Evolutionary conservation across 2,113 vertebrate genomes (phyloP).

Genomic region (Rutilus rutilus): DNA sequence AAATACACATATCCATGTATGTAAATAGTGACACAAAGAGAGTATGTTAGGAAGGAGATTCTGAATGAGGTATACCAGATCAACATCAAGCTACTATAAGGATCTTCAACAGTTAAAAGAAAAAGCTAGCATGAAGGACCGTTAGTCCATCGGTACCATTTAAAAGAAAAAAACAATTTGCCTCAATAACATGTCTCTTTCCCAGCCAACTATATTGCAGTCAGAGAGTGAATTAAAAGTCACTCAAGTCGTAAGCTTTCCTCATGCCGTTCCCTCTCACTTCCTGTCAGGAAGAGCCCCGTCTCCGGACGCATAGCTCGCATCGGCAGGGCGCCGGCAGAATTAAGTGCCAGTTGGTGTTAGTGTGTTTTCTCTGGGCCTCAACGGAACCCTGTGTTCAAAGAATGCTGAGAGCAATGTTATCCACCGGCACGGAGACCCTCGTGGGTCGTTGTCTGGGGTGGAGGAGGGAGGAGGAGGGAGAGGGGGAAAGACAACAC

Average conservation of each 20-base stretch:
- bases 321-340: slow-evolving; percentile 85
- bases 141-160: neutral
- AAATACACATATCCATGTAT: slow-evolving; percentile 8
- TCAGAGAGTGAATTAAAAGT: slow-evolving; percentile 85
- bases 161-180: neutral
- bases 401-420: slow-evolving; percentile 84
- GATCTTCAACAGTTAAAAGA: neutral
- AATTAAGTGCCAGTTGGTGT: slow-evolving; percentile 98
- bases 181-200: neutral
- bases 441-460: slow-evolving; percentile 65
- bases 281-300: slow-evolving; percentile 94
- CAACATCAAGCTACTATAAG: neutral
- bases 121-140: neutral
- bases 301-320: slow-evolving; percentile 83
- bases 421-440: slow-evolving; percentile 77
- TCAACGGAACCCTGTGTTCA: slow-evolving; percentile 88
- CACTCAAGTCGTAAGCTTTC: slow-evolving; percentile 85
- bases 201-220: slow-evolving; percentile 73
- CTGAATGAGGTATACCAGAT: neutral
- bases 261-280: slow-evolving; percentile 79
- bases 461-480: slow-evolving; percentile 69
- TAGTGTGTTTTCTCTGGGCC: slow-evolving; percentile 91
- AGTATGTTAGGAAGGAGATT: neutral
- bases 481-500: slow-evolving; percentile 75
- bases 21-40: slow-evolving; percentile 48